phyloP scores from a whole-genome alignment of 2,888 invertebrate species.

The Acanthosepion esculentum region DNA sequence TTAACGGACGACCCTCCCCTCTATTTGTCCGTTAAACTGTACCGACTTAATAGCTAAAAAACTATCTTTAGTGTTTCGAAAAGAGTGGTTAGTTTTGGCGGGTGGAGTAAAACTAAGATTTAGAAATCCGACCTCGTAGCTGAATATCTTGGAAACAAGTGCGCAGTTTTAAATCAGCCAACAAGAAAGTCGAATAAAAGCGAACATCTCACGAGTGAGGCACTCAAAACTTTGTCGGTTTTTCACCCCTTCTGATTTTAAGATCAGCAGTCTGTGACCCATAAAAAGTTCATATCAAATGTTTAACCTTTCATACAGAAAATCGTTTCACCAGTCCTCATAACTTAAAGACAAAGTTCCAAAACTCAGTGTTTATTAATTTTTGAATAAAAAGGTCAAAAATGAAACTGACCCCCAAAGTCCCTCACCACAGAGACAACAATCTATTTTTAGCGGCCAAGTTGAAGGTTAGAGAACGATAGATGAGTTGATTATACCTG shows the following conservation, averaged over 20 bases:
- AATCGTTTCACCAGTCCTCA: background rate
- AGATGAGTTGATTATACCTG: background rate
- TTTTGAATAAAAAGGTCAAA: background rate
- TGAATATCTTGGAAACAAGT: background rate
- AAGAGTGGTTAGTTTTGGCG: background rate
- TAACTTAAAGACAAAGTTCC: background rate
- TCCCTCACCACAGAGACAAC: background rate
- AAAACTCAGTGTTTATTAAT: background rate
- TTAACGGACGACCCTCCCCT: too few species aligned
- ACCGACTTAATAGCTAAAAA: too few species aligned
- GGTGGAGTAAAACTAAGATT: background rate
- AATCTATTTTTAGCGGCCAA: background rate
- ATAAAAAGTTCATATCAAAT: conserved; percentile 20
- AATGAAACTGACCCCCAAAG: background rate
- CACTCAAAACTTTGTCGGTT: background rate
- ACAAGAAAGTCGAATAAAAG: background rate
- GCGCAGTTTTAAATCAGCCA: background rate
- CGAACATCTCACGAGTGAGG: background rate
- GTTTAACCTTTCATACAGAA: background rate
- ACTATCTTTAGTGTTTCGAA: too few species aligned
- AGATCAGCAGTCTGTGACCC: background rate
- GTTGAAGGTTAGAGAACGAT: background rate
- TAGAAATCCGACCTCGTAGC: background rate
- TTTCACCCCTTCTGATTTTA: background rate
- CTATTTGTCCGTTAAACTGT: too few species aligned